Evolutionary conservation across 2,797 vertebrate genomes (phyloP).

Genomic region (Crocodylus rhombifer): DNA sequence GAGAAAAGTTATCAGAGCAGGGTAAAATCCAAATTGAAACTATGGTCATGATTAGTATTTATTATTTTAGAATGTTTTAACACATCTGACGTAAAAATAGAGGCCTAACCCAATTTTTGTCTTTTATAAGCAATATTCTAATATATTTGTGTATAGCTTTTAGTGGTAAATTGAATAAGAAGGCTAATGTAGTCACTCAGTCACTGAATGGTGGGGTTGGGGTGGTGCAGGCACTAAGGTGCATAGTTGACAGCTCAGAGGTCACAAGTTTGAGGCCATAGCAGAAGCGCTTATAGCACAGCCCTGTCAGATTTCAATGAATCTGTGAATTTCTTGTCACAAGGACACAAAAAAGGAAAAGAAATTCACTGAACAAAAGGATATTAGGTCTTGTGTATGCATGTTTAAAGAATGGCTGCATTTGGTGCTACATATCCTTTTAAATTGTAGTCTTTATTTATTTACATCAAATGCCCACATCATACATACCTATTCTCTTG

Average conservation of each 20-base stretch:
- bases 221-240: too few relatives aligned
- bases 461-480: neutral
- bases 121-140: constrained; percentile 8
- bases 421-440: neutral
- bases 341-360: too few relatives aligned
- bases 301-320: too few relatives aligned
- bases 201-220: neutral
- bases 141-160: neutral
- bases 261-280: too few relatives aligned
- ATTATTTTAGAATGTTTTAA: constrained; percentile 37
- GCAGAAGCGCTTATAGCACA: too few relatives aligned
- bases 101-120: constrained; percentile 13
- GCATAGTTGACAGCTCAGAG: too few relatives aligned
- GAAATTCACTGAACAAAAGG: neutral
- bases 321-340: too few relatives aligned
- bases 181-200: neutral
- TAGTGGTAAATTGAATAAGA: neutral
- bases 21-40: constrained; percentile 61
- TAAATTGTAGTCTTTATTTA: neutral
- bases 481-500: neutral
- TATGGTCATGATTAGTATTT: constrained; percentile 5
- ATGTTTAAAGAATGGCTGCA: neutral
- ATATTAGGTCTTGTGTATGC: neutral
- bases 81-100: neutral
- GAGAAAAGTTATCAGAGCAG: constrained; percentile 52